Percentiles rank a stretch among this genome's conserved stretches.
These are phyloP conservation scores for Diorhabda elongata DNA, from an alignment of 1,140 invertebrate genomes.

Conservation along the genomic window DNA sequence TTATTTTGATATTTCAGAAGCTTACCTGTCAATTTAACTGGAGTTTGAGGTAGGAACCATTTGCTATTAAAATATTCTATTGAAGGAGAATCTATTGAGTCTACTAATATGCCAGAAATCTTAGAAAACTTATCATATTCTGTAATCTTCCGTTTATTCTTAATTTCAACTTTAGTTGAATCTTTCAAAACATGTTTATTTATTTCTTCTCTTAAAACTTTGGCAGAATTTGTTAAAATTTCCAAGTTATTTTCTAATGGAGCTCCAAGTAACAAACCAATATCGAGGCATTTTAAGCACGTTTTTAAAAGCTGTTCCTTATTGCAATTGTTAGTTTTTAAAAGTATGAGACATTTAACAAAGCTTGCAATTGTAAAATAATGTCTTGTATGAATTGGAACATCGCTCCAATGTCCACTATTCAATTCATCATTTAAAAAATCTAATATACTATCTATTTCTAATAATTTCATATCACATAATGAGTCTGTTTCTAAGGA, in stretches of 20 bases:
- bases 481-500: background rate
- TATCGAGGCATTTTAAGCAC: conserved; percentile 69
- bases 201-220: conserved; percentile 34
- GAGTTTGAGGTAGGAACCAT: conserved; percentile 56
- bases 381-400: conserved; percentile 44
- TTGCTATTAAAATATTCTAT: conserved; percentile 61
- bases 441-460: conserved; percentile 40
- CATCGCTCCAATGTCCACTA: conserved; percentile 54
- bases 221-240: conserved; percentile 55
- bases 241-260: conserved; percentile 53
- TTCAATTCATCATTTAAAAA: conserved; percentile 45
- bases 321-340: conserved; percentile 27
- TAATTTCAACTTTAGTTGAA: background rate
- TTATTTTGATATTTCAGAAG: background rate
- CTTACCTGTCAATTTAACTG: conserved; percentile 59
- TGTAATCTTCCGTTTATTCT: conserved; percentile 3
- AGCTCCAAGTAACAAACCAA: conserved; percentile 77
- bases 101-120: conserved; percentile 34
- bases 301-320: conserved; percentile 43
- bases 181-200: background rate
- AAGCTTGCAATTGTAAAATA: conserved; percentile 47
- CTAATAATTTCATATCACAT: conserved; percentile 21
- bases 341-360: conserved; percentile 39
- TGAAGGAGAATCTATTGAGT: conserved; percentile 53
- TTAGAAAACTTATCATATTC: background rate